A percentile compares a stretch with the other conserved stretches of the same genome.
Conservation (phyloP, 2,888 invertebrate species). For the Hydrotaea cyrtoneurina region DNA sequence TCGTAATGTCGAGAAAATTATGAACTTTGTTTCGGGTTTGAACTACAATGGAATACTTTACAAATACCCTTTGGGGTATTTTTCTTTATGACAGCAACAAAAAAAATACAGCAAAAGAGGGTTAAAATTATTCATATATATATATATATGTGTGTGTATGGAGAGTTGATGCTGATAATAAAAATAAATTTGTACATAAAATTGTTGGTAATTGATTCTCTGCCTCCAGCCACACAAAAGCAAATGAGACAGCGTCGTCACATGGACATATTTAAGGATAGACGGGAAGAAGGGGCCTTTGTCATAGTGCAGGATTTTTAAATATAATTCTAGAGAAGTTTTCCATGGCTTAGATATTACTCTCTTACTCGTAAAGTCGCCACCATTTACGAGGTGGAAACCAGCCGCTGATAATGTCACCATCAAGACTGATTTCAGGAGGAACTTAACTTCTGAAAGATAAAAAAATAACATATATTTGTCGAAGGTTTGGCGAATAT, state of each 20-base stretch:
- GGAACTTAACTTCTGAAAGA: too few species aligned
- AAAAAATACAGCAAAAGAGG: constrained; percentile 10
- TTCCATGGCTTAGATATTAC: too few species aligned
- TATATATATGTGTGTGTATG: constrained; percentile 3
- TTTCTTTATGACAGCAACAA: constrained; percentile 7
- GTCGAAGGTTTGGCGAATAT: too few species aligned
- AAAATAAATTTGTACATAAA: constrained; percentile 36
- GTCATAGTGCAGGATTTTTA: too few species aligned
- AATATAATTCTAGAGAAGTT: too few species aligned
- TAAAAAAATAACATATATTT: too few species aligned
- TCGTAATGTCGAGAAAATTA: constrained; percentile 12
- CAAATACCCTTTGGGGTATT: constrained; percentile 5
- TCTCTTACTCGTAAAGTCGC: too few species aligned
- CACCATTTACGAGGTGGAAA: too few species aligned
- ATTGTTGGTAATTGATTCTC: constrained; percentile 43
- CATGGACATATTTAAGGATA: too few species aligned
- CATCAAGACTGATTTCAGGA: too few species aligned
- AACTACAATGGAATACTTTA: constrained; percentile 13
- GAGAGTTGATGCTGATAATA: constrained; percentile 21
- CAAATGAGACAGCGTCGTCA: neutral
- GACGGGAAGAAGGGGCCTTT: neutral
- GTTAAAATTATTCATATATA: constrained; percentile 17
- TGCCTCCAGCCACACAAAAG: neutral
- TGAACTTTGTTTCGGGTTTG: constrained; percentile 10
- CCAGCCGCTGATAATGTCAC: too few species aligned